A percentile compares a stretch with the other conserved stretches of the same genome.
phyloP scores from a whole-genome alignment of 2,113 vertebrate genomes.

The Embiotoca jacksoni region DNA sequence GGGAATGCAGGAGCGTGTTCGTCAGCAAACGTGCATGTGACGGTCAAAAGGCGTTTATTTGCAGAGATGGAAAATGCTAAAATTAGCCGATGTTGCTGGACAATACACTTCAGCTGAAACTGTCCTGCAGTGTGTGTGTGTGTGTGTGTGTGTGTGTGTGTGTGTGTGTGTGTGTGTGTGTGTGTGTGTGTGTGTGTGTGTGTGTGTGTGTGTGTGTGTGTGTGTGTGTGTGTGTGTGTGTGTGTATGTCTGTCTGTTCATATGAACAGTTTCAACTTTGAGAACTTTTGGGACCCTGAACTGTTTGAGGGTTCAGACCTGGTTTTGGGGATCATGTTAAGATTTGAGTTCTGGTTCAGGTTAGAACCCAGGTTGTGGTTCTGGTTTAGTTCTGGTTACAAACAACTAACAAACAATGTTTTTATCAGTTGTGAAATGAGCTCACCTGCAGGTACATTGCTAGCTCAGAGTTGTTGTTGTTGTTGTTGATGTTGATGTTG shows the following conservation, averaged over 20 bases:
- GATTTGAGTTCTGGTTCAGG: too few species aligned
- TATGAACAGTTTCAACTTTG: too few species aligned
- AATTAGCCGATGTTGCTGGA: constrained; percentile 83
- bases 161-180: constrained; percentile 31
- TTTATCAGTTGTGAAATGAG: too few species aligned
- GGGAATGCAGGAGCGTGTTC: constrained; percentile 31
- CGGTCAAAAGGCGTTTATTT: constrained; percentile 75
- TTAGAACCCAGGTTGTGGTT: too few species aligned
- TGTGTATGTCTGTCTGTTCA: background rate
- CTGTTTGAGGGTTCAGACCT: too few species aligned
- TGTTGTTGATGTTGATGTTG: too few species aligned
- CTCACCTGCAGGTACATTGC: too few species aligned
- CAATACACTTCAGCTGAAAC: constrained; percentile 58
- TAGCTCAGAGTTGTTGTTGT: too few species aligned
- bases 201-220: background rate
- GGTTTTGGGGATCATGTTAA: too few species aligned
- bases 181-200: background rate
- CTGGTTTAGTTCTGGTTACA: too few species aligned
- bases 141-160: constrained; percentile 32
- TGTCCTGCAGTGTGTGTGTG: constrained; percentile 35
- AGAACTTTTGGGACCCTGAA: too few species aligned
- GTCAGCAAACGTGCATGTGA: constrained; percentile 36
- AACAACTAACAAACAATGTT: too few species aligned
- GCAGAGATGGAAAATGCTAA: constrained; percentile 81
- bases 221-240: background rate